Evolutionary conservation across 2,113 vertebrate species (phyloP), one percentile per base, ranked within the genome.

Genomic region (Xiphophorus hellerii): DNA sequence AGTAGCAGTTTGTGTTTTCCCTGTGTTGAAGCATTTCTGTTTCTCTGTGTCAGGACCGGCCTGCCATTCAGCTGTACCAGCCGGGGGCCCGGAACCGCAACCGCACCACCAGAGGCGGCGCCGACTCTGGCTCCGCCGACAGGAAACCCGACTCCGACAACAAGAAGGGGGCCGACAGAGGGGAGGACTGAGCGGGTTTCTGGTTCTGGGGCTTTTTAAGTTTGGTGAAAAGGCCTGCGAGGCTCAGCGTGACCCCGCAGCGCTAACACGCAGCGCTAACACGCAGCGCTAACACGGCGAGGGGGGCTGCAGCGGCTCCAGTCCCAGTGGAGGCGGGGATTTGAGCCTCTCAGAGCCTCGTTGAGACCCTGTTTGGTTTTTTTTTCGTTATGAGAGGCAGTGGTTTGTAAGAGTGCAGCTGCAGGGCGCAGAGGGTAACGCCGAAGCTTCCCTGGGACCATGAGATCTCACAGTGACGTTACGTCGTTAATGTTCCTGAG

Each of bases 1-100:
- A 9, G 35, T 2, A 35, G 9, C 10, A 37, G 10, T 37, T 37
- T 37, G 35, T 37, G 33, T 35, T 33, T 33, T 33, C 7, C 31
- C 5, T 33, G 4, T 14, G 65, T 62, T n/a, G 28, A 11, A 58
- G 5, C 42, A 17, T 70, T 30, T 74, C 14, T 76, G 15, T 80
- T 48, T 80, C 1, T 69, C 62, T 83, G 17, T 42, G 89, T 84
- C 88, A 99, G 98, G 98, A 99, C 93, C 97, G 98, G 3, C 97
- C 98, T 51, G 96, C 97, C 51, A 98, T 99, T 93, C 97, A 98
- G 91, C 94, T 99, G 76, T 99, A 99, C 91, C 97, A 99, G 76
- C 98, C 98, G 0, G 97, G 97, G 44, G 94, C 95, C 25, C 95
- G 97, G 82, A 98, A 93, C 92, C 96, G 97, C 87, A 96, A 94